A percentile compares a stretch with the other conserved stretches of the same genome.
These are phyloP conservation scores for Rhaphigaster nebulosa DNA, from an alignment of 2,888 invertebrate species.

Conservation along the genomic window DNA sequence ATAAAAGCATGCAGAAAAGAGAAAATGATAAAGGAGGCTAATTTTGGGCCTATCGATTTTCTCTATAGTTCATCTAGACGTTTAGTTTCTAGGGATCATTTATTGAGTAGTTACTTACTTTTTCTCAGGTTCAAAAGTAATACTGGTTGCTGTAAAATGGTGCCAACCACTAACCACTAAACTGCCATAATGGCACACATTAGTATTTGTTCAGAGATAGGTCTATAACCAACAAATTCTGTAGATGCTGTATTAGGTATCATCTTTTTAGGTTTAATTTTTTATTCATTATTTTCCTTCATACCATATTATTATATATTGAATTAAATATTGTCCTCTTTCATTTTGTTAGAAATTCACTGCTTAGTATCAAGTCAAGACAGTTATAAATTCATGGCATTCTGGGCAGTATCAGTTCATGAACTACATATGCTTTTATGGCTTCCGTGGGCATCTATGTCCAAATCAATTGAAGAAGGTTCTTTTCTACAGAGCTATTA, in stretches of 20 bases:
- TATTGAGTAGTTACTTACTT: too few species aligned
- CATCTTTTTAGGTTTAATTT: constrained; percentile 66
- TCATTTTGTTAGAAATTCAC: constrained; percentile 76
- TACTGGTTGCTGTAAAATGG: background rate
- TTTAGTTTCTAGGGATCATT: too few species aligned
- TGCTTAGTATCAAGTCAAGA: constrained; percentile 83
- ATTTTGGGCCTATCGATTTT: too few species aligned
- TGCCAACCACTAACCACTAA: background rate
- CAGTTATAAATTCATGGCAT: constrained; percentile 80
- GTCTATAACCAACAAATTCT: background rate
- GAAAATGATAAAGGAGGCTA: too few species aligned
- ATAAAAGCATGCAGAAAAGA: too few species aligned
- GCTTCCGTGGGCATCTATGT: constrained; percentile 78
- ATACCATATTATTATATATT: background rate
- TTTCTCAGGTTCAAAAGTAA: background rate
- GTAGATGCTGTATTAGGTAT: background rate
- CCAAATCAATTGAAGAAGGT: constrained; percentile 75
- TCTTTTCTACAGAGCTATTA: constrained; percentile 73
- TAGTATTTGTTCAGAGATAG: background rate
- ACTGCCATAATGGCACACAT: background rate
- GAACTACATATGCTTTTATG: constrained; percentile 83
- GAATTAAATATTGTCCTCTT: background rate
- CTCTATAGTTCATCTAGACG: too few species aligned
- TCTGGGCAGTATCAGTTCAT: constrained; percentile 85
- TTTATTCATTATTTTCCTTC: constrained; percentile 74